Evolutionary conservation across 2,888 invertebrate species (phyloP), one percentile per base, ranked within the genome.

Genomic region (Tachystola acroxantha): DNA sequence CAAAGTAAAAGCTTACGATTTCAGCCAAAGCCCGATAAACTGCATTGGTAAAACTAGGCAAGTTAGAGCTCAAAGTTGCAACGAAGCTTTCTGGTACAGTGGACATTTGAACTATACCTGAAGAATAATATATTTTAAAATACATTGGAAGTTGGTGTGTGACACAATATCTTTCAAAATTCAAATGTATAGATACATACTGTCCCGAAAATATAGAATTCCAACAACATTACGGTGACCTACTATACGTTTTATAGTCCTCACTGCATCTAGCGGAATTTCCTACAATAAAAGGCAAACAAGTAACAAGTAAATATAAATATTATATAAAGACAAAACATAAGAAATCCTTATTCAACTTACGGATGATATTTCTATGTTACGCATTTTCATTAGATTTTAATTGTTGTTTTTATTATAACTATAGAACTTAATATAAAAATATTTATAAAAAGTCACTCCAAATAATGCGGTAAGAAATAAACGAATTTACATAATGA

Each of bases 1-100:
- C n/a, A n/a, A n/a, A n/a, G n/a, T n/a, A n/a, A n/a, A n/a, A 20
- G 46, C 57, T 55, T 56, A 75, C 77, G 10, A 78, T 52, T 61
- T 78, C 75, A 2, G 45, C 46, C 1, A 77, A 14, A 0, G 76
- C 67, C 10, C 34, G 42, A 6, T 41, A 52, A 4, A 68, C 34
- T 0, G 43, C 42, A 0, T 26, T 28, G n/a, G 45, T 58, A 0
- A 71, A 34, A 0, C 10, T 0, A 0, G 74, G 73, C 6, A 79
- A 35, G 4, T 39, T 54, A 0, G 31, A 35, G 0, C 40, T 25
- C 10, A 77, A 34, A 0, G 41, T 34, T 6, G 55, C 57, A 0
- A 57, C 47, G 32, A 59, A 40, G 0, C 19, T 50, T 19, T 59
- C 54, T 0, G 69, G 64, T 0, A 65, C 37, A 2, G 71, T 71